These are phyloP conservation scores for Laspeyria flexula DNA, from an alignment of 2,888 invertebrate species.

Conservation along the genomic window DNA sequence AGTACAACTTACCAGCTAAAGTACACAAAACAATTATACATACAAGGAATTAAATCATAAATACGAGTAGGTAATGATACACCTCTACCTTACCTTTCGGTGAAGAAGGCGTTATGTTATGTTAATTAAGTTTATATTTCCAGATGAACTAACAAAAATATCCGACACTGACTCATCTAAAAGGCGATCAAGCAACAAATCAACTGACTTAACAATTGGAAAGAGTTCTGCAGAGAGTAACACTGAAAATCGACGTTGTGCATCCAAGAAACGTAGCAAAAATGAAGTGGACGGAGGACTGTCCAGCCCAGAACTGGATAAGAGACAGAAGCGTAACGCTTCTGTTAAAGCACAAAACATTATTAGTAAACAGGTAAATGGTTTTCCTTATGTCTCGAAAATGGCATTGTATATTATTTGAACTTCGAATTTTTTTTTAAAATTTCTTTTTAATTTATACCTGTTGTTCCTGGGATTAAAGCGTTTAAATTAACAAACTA, in stretches of 20 bases:
- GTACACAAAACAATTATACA: too few species aligned
- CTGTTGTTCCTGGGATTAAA: too few species aligned
- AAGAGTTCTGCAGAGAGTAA: conserved; percentile 49
- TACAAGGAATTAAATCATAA: too few species aligned
- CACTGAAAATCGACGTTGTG: conserved; percentile 37
- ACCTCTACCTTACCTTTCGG: too few species aligned
- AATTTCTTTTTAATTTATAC: too few species aligned
- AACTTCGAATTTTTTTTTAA: too few species aligned
- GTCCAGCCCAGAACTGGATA: conserved; percentile 74
- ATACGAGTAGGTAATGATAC: too few species aligned
- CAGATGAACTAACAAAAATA: conserved; percentile 60
- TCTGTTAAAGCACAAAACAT: conserved; percentile 75
- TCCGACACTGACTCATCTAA: conserved; percentile 28
- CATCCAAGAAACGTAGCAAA: conserved; percentile 74
- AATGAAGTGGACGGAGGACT: conserved; percentile 75
- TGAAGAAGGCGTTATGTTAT: too few species aligned
- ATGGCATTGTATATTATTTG: too few species aligned
- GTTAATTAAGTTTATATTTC: conserved; percentile 5
- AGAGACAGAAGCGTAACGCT: conserved; percentile 74
- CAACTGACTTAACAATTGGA: conserved; percentile 24
- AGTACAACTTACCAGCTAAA: too few species aligned
- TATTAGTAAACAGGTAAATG: conserved; percentile 74
- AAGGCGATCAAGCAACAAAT: conserved; percentile 34
- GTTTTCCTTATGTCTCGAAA: background rate
- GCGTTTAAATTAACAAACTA: too few species aligned